Conservation (phyloP, 1,140 invertebrate species). For the Thaumatotibia leucotreta region DNA sequence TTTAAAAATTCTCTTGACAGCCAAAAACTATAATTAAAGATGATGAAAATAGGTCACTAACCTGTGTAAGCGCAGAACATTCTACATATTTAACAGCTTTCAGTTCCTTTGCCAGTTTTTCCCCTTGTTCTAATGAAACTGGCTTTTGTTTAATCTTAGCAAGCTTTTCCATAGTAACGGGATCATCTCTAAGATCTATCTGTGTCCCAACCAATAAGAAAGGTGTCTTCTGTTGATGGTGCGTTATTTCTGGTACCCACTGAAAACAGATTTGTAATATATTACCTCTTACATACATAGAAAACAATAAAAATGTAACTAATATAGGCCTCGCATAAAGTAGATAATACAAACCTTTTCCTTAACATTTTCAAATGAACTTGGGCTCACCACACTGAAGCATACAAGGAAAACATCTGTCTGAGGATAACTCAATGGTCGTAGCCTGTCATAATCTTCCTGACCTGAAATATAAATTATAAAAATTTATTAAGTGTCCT, state of each 20-base stretch:
- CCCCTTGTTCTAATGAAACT: constrained; percentile 95
- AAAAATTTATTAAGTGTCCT: background rate
- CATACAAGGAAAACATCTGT: constrained; percentile 99
- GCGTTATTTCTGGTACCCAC: constrained; percentile 99
- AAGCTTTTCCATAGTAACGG: constrained; percentile 97
- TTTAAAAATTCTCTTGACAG: background rate
- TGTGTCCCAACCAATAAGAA: constrained; percentile 99
- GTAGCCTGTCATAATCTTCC: constrained; percentile 97
- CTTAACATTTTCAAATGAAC: constrained; percentile 99
- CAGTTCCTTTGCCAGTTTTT: constrained; percentile 98
- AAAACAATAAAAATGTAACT: constrained; percentile 2
- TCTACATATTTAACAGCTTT: constrained; percentile 99
- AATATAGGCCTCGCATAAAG: constrained; percentile 7
- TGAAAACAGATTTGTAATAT: constrained; percentile 66
- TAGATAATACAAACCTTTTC: constrained; percentile 91
- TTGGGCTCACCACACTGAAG: constrained; percentile 98
- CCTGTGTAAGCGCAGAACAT: constrained; percentile 98
- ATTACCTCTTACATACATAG: constrained; percentile 11
- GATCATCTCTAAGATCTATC: constrained; percentile 98
- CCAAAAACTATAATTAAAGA: background rate
- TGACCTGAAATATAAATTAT: constrained; percentile 81
- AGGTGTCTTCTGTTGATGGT: constrained; percentile 99
- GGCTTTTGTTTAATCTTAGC: constrained; percentile 99
- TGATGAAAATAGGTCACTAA: constrained; percentile 53
- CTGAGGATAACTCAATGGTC: constrained; percentile 98